phyloP scores from a whole-genome alignment of 2,113 vertebrate species.

The Oxygymnocypris stewartii region DNA sequence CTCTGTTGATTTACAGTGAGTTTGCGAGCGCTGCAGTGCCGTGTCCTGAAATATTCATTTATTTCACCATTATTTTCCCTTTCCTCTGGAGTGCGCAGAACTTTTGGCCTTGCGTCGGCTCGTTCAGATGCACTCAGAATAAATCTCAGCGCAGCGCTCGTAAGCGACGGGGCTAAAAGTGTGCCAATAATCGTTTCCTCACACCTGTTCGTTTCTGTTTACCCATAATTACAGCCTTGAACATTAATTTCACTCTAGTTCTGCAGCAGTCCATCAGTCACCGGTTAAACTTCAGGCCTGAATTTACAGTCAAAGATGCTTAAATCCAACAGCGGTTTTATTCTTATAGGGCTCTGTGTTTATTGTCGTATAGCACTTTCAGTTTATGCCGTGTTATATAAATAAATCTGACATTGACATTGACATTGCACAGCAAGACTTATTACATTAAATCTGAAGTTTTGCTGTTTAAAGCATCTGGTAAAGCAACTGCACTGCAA shows the following conservation, averaged over 20 bases:
- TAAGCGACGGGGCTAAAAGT: slow-evolving; percentile 33
- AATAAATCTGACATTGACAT: not conserved
- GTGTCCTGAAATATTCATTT: slow-evolving; percentile 51
- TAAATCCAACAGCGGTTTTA: not conserved
- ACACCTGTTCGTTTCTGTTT: slow-evolving; percentile 34
- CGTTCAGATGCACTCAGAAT: slow-evolving; percentile 47
- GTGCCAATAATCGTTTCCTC: slow-evolving; percentile 18
- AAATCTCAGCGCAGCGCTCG: slow-evolving; percentile 23
- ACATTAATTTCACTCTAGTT: slow-evolving; percentile 7
- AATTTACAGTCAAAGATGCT: not conserved
- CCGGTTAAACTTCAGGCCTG: not conserved
- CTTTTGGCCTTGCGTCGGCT: slow-evolving; percentile 31
- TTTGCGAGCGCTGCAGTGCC: not conserved
- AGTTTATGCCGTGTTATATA: not conserved
- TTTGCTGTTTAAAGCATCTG: not conserved
- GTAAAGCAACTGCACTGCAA: not conserved
- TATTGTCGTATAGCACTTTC: not conserved
- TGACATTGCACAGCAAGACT: not conserved
- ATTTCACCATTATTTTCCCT: slow-evolving; percentile 49
- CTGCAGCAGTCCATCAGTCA: not conserved
- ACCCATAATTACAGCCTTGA: slow-evolving; percentile 21
- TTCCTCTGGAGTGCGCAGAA: slow-evolving; percentile 16
- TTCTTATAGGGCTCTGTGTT: not conserved
- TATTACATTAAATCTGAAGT: not conserved
- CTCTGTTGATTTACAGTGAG: slow-evolving; percentile 32